phyloP scores from a whole-genome alignment of 2,113 vertebrate species.

The Oryctolagus cuniculus region mOryCun1.1 NC_091452.1:6700501-6701000 shows the following conservation, averaged over 20 bases:
- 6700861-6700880: background rate
- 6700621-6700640: conserved; percentile 32
- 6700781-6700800: background rate
- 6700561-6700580: background rate
- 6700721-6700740: background rate
- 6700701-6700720: background rate
- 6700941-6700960: conserved; percentile 19
- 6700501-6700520: background rate
- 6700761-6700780: background rate
- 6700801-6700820: background rate
- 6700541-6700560: conserved; percentile 31
- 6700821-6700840: background rate
- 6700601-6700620: background rate
- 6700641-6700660: conserved; percentile 2
- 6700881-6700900: background rate
- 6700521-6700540: background rate
- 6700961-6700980: background rate
- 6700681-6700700: background rate
- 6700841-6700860: conserved; percentile 12
- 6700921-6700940: background rate
- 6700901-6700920: background rate
- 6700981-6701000: conserved; percentile 33
- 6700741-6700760: background rate
- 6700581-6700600: background rate
- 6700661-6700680: background rate